Conservation (phyloP, 2,113 vertebrate genomes). For the Gymnorhina tibicen region DNA sequence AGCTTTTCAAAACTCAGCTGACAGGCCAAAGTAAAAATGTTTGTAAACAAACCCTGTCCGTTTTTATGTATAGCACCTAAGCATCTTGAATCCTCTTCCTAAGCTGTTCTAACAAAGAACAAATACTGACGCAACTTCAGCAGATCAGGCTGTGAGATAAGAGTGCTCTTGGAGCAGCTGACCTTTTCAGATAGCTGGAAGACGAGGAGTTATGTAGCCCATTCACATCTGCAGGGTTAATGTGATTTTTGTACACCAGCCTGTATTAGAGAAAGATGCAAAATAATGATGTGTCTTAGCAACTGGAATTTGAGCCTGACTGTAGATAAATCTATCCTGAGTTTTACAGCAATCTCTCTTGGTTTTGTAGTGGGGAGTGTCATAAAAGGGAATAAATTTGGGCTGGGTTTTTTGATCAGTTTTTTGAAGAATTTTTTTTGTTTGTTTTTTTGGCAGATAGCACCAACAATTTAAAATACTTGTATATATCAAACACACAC, state of each 20-base stretch:
- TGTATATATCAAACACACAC: background rate
- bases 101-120: background rate
- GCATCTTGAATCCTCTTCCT: background rate
- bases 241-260: background rate
- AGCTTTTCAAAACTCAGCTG: background rate
- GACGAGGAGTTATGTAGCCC: background rate
- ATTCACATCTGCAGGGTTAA: background rate
- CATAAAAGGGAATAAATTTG: background rate
- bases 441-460: background rate
- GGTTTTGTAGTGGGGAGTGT: background rate
- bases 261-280: background rate
- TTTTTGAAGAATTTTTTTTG: background rate
- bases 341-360: background rate
- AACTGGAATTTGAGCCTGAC: background rate
- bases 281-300: background rate
- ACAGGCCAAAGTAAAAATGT: background rate
- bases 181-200: background rate
- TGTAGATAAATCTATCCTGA: background rate
- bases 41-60: background rate
- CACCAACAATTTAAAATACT: background rate
- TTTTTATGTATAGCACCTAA: background rate
- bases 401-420: background rate
- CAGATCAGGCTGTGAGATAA: rapidly evolving
- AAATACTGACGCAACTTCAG: background rate
- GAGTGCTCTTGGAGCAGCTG: background rate